Conservation (phyloP, 2,888 invertebrate species). For the Norana najaformis region DNA sequence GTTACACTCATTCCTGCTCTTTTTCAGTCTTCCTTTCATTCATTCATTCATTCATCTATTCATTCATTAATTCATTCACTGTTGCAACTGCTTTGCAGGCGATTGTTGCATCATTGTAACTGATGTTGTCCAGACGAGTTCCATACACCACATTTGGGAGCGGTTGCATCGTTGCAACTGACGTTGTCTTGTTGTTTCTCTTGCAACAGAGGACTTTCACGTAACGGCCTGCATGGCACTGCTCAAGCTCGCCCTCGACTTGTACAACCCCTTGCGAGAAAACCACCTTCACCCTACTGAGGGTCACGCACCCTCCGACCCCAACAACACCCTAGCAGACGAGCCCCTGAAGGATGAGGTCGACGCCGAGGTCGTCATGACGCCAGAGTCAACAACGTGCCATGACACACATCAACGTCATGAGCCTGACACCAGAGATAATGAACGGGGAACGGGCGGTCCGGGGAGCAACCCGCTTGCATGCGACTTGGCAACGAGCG, state of each 20-base stretch:
- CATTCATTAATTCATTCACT: too few species aligned
- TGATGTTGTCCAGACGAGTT: too few species aligned
- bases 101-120: too few species aligned
- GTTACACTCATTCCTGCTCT: too few species aligned
- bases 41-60: too few species aligned
- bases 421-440: background rate
- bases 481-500: too few species aligned
- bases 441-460: background rate
- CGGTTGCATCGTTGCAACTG: too few species aligned
- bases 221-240: slow-evolving; percentile 44
- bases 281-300: background rate
- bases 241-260: slow-evolving; percentile 41
- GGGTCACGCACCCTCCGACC: background rate
- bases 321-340: background rate
- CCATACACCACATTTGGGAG: too few species aligned
- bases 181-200: too few species aligned
- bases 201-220: slow-evolving; percentile 44
- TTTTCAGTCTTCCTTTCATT: too few species aligned
- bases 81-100: too few species aligned
- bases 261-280: background rate
- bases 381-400: background rate
- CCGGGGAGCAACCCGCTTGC: background rate
- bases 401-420: background rate
- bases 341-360: background rate
- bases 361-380: background rate